Base-by-base conservation (phyloP, 2,797 vertebrate genomes). In the Chelmon rostratus region DNA sequence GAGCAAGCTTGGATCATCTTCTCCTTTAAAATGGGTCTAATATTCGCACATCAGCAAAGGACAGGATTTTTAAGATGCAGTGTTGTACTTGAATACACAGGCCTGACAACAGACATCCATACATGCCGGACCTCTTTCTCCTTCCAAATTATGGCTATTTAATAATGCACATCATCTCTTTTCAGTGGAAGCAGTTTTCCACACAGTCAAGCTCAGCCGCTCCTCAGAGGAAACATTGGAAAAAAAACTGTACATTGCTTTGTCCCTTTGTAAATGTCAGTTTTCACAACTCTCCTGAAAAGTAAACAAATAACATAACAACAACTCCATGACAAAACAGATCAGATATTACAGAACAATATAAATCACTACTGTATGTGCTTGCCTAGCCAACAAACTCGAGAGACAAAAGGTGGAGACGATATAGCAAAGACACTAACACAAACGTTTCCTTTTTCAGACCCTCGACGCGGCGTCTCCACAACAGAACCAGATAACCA, bases 321-420 rank as follows among this genome's bases (percentile, higher is more conserved):
- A 86, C 83, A 77, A 72, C 82, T 83, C 68, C 76, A 78, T 91
- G 88, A 90, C 92, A 50, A 64, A 91, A 92, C 87, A 83, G 74
- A 79, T 83, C 85, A 82, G 81, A 88, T 78, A 82, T 67, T 82
- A 93, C 87, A 86, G 78, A 89, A 92, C 91, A 42, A 91, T 90
- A 90, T 68, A 87, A 90, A 90, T 54, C 87, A 92, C 77, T 72
- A 81, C 68, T n/a, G 78, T 21, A 54, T 78, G 88, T 83, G 87
- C 67, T 83, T 72, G 49, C 67, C 84, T 68, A 85, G 68, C 76
- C 75, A 79, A 86, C 87, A 35, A 82, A 88, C 82, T 50, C 1
- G 35, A 88, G 66, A 76, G 78, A 88, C 86, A 28, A 82, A 76
- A 70, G 47, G 81, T 82, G 79, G 74, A 84, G 85, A 90, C 75